Evolutionary conservation across 2,113 vertebrate species (phyloP), one percentile per base, ranked within the genome.

Genomic region (Plestiodon gilberti): DNA sequence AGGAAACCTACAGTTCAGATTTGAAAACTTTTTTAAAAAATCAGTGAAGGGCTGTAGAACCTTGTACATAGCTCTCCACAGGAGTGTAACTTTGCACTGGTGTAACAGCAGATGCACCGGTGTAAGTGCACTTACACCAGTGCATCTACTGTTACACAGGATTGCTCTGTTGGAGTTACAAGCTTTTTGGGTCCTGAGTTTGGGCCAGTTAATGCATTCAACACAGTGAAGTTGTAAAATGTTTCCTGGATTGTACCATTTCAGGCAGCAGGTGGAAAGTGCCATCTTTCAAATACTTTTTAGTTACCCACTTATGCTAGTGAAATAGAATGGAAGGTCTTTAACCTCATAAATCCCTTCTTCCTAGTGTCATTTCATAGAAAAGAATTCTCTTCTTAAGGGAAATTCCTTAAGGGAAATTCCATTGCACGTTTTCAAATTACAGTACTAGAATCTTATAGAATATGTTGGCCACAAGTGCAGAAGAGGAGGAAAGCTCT

Each of bases 281-380:
- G 38, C 22, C 14, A 71, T 38, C 9, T 81, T 65, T n/a, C n/a
- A n/a, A n/a, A n/a, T n/a, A n/a, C 14, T 6, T 17, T 22, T 57
- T 48, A 48, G 8, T 3, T 3, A 33, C 30, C 75, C n/a, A 13
- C 2, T 57, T 77, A 20, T 57, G 30, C 52, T 33, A 22, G 75
- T 22, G 52, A 57, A 77, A 22, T 74, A 28, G 2, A 74, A 25
- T 10, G 25, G 28, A 9, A 65, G 64, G 33, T 38, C 23, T 43
- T 11, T 6, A 74, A 74, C 18, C 52, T 57, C n/a, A 57, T 33
- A 20, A 77, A 77, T 57, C 30, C 8, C 9, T 43, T 76, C 48
- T 55, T n/a, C 40, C 52, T 13, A 80, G 35, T 86, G 28, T 23
- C 85, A 59, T 43, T 70, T 90, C 87, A 67, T 69, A 91, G 83